These are phyloP conservation scores for Bombus haemorrhoidalis DNA, from an alignment of 1,140 invertebrate species.

Conservation along the genomic window DNA sequence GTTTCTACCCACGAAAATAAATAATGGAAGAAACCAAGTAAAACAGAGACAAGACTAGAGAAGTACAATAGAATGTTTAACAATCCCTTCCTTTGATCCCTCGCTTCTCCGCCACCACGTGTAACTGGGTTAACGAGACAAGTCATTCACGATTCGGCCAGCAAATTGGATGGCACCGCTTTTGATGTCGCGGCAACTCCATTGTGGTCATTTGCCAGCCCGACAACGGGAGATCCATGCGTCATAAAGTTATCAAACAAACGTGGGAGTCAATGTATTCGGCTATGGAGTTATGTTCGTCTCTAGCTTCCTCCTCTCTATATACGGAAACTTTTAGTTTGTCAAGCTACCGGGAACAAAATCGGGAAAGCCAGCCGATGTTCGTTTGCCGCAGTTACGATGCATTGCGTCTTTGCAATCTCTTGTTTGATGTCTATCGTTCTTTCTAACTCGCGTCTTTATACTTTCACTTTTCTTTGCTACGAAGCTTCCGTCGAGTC, in stretches of 20 bases:
- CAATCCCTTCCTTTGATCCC: conserved; percentile 24
- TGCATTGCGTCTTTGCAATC: neutral
- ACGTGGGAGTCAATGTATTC: conserved; percentile 19
- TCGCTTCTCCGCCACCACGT: too few species aligned
- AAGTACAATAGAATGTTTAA: conserved; percentile 13
- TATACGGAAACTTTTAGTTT: neutral
- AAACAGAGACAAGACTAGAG: neutral
- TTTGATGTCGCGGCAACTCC: conserved; percentile 42
- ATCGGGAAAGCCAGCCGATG: neutral
- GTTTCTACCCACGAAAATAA: neutral
- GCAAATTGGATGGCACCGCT: conserved; percentile 44
- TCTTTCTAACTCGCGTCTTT: neutral
- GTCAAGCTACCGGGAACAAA: neutral
- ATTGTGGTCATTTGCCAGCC: conserved; percentile 45
- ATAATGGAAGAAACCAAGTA: neutral
- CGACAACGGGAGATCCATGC: conserved; percentile 34
- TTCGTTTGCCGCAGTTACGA: neutral
- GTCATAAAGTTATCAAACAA: conserved; percentile 49
- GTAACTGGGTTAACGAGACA: conserved; percentile 49
- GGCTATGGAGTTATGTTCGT: neutral
- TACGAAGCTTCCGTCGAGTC: too few species aligned
- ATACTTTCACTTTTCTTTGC: too few species aligned
- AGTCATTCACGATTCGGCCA: conserved; percentile 32
- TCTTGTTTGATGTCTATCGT: neutral
- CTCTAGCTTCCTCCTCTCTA: neutral